phyloP scores from a whole-genome alignment of 2,888 invertebrate species.

The Clostera curtula region DNA sequence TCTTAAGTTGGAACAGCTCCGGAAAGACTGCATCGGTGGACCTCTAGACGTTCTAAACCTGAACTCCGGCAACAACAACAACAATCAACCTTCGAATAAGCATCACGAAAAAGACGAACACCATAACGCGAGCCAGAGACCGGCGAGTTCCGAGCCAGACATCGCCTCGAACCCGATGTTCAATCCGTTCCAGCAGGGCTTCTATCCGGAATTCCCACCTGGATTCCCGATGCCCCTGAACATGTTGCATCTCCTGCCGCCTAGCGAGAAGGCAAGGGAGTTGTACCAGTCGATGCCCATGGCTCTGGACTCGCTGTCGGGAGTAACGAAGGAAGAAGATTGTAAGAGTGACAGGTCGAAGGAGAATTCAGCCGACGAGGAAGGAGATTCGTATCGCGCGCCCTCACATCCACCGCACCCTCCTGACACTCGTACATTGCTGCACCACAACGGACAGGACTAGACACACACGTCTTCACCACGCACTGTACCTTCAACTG shows the following conservation, averaged over 20 bases:
- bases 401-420: constrained; percentile 74
- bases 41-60: constrained; percentile 83
- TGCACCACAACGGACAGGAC: constrained; percentile 88
- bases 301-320: constrained; percentile 74
- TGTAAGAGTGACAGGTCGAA: constrained; percentile 79
- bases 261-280: constrained; percentile 83
- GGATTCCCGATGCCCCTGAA: constrained; percentile 89
- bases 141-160: constrained; percentile 80
- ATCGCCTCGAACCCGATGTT: constrained; percentile 80
- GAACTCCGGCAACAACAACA: constrained; percentile 76
- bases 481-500: constrained; percentile 27
- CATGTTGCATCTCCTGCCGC: constrained; percentile 89
- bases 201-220: constrained; percentile 87
- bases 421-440: constrained; percentile 78
- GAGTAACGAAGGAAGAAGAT: constrained; percentile 75
- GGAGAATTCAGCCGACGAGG: constrained; percentile 77
- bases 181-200: constrained; percentile 85
- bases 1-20: constrained; percentile 88
- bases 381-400: constrained; percentile 65
- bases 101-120: constrained; percentile 74
- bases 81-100: constrained; percentile 69
- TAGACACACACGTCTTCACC: constrained; percentile 44
- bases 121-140: constrained; percentile 67
- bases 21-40: constrained; percentile 91
- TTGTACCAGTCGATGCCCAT: constrained; percentile 74